Base-by-base conservation (phyloP, 2,888 invertebrate species). In the Seira sanloemensis region DNA sequence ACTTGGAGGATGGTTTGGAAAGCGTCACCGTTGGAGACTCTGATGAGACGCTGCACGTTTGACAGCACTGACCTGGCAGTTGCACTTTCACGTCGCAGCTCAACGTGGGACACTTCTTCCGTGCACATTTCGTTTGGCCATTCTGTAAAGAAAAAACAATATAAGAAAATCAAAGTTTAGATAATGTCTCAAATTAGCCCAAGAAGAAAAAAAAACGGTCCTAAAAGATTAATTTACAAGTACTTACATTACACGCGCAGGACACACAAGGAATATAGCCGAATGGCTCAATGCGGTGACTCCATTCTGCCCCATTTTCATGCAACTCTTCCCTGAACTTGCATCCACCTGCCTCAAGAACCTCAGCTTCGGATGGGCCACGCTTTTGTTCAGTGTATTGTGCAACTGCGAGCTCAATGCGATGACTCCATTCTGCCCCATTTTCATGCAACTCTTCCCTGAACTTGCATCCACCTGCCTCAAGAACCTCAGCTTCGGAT, bases 221-320 rank as follows among this genome's bases (percentile, higher is more conserved):
- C n/a, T n/a, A n/a, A n/a, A n/a, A n/a, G 37, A 67, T n/a, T 80
- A 23, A 23, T 24, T 19, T 65, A 0, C 4, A 25, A 9, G 18
- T 0, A 79, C 93, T 93, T 92, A 97, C 97, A 94, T 96, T 95
- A 94, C 98, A 98, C 90, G 95, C 94, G 91, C 98, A 98, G 89
- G 95, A 95, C 91, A 97, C 95, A 91, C 97, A 98, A 91, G 96
- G 94, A 91, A 96, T 94, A 90, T 96, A 95, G 50, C 97, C 97
- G 90, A 97, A 95, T 18, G 97, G 96, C 90, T 95, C 95, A 88
- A 98, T 94, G 21, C 95, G 94, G 0, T 97, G 97, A 92, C 97
- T 97, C 93, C 97, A 98, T 91, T 96, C 96, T 90, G 95, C 94
- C 46, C 96, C 96, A 89, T 94, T 94, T 77, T 92, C 92, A 90